Conservation (phyloP, 1,140 invertebrate species). For the Drosophila pectinifera region DNA sequence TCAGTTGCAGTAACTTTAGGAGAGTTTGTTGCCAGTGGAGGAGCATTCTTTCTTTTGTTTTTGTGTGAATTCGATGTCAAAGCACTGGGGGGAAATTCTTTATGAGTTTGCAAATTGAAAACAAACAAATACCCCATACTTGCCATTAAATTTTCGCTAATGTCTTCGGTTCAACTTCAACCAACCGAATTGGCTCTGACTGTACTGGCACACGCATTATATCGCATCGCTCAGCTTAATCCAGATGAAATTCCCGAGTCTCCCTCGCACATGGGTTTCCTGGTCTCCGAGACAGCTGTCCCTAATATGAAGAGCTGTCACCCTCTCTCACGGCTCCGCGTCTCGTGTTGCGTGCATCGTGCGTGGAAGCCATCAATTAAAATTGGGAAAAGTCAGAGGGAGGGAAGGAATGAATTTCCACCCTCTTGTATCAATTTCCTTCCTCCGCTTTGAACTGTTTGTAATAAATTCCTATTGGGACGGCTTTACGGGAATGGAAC, state of each 20-base stretch:
- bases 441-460: constrained; percentile 28
- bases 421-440: constrained; percentile 36
- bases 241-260: constrained; percentile 39
- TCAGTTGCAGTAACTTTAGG: neutral
- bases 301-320: constrained; percentile 36
- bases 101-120: constrained; percentile 23
- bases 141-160: constrained; percentile 41
- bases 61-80: neutral
- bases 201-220: constrained; percentile 47
- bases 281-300: constrained; percentile 44
- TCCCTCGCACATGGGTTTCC: constrained; percentile 52
- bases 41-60: neutral
- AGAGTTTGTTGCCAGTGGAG: constrained; percentile 18
- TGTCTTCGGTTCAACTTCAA: constrained; percentile 29
- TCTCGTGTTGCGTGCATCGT: constrained; percentile 23
- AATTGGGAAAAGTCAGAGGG: constrained; percentile 25
- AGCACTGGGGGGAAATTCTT: constrained; percentile 18
- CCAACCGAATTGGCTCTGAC: constrained; percentile 54
- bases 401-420: constrained; percentile 13
- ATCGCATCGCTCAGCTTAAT: constrained; percentile 35
- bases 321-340: constrained; percentile 33
- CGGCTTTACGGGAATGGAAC: neutral
- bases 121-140: constrained; percentile 11
- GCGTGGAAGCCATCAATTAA: constrained; percentile 73
- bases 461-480: constrained; percentile 74